These are phyloP conservation scores for Gambusia yucatana DNA, from an alignment of 2,797 vertebrate species.

Conservation along the genomic window DNA sequence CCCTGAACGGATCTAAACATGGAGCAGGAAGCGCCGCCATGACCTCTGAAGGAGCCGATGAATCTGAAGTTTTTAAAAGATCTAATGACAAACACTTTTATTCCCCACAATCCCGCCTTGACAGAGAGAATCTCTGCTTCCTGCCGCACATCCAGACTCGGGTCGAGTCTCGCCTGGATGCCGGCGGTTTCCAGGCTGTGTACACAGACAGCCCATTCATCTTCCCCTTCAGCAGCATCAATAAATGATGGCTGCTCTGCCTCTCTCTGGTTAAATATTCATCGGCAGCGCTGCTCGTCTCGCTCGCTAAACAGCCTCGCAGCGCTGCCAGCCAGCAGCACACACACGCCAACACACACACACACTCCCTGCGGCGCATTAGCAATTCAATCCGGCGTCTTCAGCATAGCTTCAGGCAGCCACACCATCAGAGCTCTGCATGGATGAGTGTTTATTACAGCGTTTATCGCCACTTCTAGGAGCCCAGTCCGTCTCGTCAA, in stretches of 20 bases:
- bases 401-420: conserved; percentile 15
- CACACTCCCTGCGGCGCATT: conserved; percentile 24
- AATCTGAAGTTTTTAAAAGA: background rate
- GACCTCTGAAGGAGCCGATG: background rate
- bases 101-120: background rate
- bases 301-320: conserved; percentile 57
- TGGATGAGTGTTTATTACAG: conserved; percentile 13
- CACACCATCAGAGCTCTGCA: conserved; percentile 22
- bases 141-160: conserved; percentile 7
- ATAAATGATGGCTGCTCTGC: conserved; percentile 62
- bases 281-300: conserved; percentile 53
- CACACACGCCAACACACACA: background rate
- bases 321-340: conserved; percentile 15
- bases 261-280: conserved; percentile 65
- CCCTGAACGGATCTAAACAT: background rate
- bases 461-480: conserved; percentile 22
- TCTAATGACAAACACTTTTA: conserved; percentile 3
- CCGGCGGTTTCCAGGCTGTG: conserved; percentile 37
- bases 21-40: background rate
- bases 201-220: conserved; percentile 56
- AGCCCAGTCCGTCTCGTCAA: background rate
- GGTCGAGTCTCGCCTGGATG: conserved; percentile 7
- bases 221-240: conserved; percentile 61
- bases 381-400: conserved; percentile 53
- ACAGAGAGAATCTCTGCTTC: background rate